Evolutionary conservation across 1,140 invertebrate genomes (phyloP).

Genomic region (Cyrtorhinus lividipennis): DNA sequence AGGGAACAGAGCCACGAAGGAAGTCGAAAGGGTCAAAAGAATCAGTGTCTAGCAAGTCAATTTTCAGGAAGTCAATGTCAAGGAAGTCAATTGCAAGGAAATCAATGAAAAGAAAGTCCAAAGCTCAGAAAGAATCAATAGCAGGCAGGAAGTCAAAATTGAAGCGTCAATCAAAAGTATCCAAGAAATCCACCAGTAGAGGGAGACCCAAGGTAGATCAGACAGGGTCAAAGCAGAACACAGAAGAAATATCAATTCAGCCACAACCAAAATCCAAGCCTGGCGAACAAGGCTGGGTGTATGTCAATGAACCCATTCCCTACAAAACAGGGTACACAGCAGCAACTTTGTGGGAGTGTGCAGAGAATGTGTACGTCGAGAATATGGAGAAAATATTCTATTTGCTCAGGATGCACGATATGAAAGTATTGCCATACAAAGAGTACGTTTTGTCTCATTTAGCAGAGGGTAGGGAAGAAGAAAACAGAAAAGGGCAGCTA

Average conservation of each 20-base stretch:
- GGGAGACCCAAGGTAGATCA: background rate
- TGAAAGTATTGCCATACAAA: slow-evolving; percentile 10
- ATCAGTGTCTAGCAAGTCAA: background rate
- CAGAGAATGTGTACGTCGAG: slow-evolving; percentile 9
- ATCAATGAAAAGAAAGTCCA: background rate
- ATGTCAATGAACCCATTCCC: background rate
- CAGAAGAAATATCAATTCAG: background rate
- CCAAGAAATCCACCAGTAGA: background rate
- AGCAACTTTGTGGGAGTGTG: slow-evolving; percentile 16
- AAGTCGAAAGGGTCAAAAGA: background rate
- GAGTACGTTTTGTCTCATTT: background rate
- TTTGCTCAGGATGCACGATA: background rate
- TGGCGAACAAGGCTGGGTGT: slow-evolving; percentile 10
- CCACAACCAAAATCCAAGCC: background rate
- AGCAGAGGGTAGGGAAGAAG: background rate
- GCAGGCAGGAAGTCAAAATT: background rate
- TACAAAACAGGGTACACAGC: background rate
- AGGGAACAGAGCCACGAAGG: background rate
- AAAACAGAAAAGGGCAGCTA: slow-evolving; percentile 10
- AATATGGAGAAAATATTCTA: slow-evolving; percentile 13
- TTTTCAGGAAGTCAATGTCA: background rate
- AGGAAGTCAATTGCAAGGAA: slow-evolving; percentile 4
- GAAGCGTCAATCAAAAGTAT: background rate
- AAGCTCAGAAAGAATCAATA: background rate
- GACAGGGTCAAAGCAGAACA: background rate